Evolutionary conservation across 2,113 vertebrate species (phyloP), one percentile per base, ranked within the genome.

Genomic region (Laterallus jamaicensis): DNA sequence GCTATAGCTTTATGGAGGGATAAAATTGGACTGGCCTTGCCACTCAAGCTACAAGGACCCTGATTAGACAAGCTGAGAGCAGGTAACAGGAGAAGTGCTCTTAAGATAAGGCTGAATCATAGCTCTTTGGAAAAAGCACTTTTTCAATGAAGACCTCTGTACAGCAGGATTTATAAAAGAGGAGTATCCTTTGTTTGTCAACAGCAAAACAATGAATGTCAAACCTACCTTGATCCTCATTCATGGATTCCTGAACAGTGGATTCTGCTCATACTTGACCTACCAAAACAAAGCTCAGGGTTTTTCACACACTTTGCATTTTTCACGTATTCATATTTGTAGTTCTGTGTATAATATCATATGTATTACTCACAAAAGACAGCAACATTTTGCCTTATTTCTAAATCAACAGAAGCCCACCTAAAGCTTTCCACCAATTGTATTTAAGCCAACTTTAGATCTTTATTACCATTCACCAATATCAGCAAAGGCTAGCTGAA

Each of bases 1-100:
- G 26, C 29, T 81, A 9, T 42, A 60, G 73, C 40, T 93, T 91
- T 92, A 56, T 56, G 49, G 54, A 76, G 32, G 26, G 63, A 90
- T 91, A 94, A 95, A 96, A 91, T 69, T 71, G 59, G 73, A 37
- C 83, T 78, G 87, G 77, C 89, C 91, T 97, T 97, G 92, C 60
- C 66, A 66, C 84, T 91, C 82, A 85, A 55, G 66, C 59, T 93
- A 32, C 31, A 88, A 92, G 86, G 77, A 82, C 74, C 47, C 32
- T 79, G 76, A 89, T 92, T 75, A 92, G 75, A 86, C 28, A 82
- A 92, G 50, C 44, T 93, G 86, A 93, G 88, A 94, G 52, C 52
- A 79, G 49, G 88, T 84, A 95, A 92, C 25, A 78, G 56, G 39
- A 87, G 80, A 90, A 92, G 90, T n/a, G 73, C 63, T 94, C 66